Percentiles rank a stretch among this genome's conserved stretches.
Evolutionary conservation across 37 sponge, comb jelly and placozoan species (phyloP).

Genomic region (Dysidea cf. avara): DNA sequence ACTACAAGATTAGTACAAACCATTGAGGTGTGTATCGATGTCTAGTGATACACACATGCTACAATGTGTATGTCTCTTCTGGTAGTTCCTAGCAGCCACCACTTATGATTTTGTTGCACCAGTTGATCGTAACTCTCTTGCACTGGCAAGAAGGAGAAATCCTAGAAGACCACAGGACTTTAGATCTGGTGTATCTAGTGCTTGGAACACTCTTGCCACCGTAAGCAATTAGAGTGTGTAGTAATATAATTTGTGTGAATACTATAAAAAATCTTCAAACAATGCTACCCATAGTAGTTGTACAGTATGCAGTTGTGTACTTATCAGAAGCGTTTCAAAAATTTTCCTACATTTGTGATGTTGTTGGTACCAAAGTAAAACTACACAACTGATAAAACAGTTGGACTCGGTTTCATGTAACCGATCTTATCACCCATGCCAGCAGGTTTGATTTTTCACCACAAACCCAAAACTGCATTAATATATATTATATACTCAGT

Average conservation of each 20-base stretch:
- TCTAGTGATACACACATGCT: too few species aligned
- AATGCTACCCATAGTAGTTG: not conserved
- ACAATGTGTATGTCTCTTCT: too few species aligned
- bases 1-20: conserved; percentile 68
- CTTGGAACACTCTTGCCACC: conserved; percentile 71
- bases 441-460: too few species aligned
- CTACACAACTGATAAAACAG: too few species aligned
- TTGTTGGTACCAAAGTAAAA: too few species aligned
- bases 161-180: conserved; percentile 70
- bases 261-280: too few species aligned
- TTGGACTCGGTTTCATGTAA: too few species aligned
- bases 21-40: conserved; percentile 62
- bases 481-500: too few species aligned
- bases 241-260: too few species aligned
- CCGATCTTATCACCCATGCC: too few species aligned
- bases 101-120: conserved; percentile 11
- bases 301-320: not conserved
- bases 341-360: not conserved
- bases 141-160: not conserved
- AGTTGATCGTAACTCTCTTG: not conserved
- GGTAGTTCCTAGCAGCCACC: not conserved
- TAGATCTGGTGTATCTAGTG: conserved; percentile 85
- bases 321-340: not conserved
- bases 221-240: too few species aligned
- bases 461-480: too few species aligned